A percentile compares a stretch with the other conserved stretches of the same genome.
These are phyloP conservation scores for Craseonycteris thonglongyai DNA, from an alignment of 2,113 vertebrate genomes.

Conservation along the genomic window DNA sequence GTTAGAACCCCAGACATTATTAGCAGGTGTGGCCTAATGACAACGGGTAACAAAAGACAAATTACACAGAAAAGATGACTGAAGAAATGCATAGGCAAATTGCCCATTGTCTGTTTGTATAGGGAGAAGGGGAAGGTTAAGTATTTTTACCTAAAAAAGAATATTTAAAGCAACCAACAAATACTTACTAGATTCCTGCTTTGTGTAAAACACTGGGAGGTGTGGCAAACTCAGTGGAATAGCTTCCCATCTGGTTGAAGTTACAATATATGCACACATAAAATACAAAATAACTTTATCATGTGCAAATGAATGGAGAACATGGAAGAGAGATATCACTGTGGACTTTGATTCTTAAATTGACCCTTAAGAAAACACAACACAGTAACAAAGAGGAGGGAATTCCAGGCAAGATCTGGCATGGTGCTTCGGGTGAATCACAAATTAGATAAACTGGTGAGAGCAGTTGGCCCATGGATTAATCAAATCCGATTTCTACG, in stretches of 20 bases:
- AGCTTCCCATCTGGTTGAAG: neutral
- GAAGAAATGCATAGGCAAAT: neutral
- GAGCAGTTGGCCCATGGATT: neutral
- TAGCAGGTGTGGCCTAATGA: neutral
- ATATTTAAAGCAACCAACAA: neutral
- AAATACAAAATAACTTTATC: neutral
- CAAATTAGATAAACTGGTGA: neutral
- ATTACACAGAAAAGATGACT: neutral
- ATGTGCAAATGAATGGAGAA: neutral
- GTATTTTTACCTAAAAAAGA: neutral
- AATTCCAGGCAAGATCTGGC: neutral
- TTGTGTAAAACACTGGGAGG: neutral
- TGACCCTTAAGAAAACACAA: neutral
- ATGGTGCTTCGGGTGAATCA: neutral
- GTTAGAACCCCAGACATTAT: neutral
- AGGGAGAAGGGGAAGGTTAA: neutral
- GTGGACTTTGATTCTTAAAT: neutral
- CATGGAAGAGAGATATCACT: neutral
- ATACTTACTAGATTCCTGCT: neutral
- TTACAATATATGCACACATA: neutral
- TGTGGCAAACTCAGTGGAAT: neutral
- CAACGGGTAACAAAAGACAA: neutral
- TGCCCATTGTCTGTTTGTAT: neutral
- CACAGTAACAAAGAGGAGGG: neutral
- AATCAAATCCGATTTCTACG: neutral